Evolutionary conservation across 2,888 invertebrate genomes (phyloP), one percentile per base, ranked within the genome.

Genomic region (Eristalis arbustorum): DNA sequence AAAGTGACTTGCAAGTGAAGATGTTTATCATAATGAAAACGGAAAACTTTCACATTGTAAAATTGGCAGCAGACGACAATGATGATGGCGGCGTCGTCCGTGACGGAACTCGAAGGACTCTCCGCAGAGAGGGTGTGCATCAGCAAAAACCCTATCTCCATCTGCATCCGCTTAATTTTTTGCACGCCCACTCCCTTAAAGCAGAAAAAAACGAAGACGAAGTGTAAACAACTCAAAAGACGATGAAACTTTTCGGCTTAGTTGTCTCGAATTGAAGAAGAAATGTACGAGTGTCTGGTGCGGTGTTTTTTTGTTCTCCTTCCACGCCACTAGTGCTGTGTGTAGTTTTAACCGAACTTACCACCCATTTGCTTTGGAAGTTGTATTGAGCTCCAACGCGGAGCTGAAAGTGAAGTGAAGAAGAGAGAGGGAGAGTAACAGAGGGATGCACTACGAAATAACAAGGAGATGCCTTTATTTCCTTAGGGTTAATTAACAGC

Each of bases 1-100:
- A 37, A 59, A 49, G 63, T 42, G 62, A 75, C 31, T 71, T 82
- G 57, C 87, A 82, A 78, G 74, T 74, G 77, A 83, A 87, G 83
- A 87, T 87, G 78, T 87, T 87, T 87, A 87, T 87, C 83, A 83
- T 87, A 87, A 87, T 87, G 87, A 83, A 87, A 87, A 83, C 87
- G 78, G 83, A 87, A 87, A 87, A 87, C 87, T 87, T 87, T 87
- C 87, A 83, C 87, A 87, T 83, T 83, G 87, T 87, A 83, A 83
- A 87, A 87, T 87, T 87, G 83, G 87, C 83, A 83, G 31, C 83
- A 79, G 82, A 78, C 77, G 75, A 62, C 61, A n/a, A 64, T 11
- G 42, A 59, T 37, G 49, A 71, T 34, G 73, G 13, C 57, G 31
- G 56, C 77, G n/a, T 63, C 31, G 57, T 37, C 74, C 62, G 23